Base-by-base conservation (phyloP, 2,888 invertebrate genomes). In the Drosophila formosana region DNA sequence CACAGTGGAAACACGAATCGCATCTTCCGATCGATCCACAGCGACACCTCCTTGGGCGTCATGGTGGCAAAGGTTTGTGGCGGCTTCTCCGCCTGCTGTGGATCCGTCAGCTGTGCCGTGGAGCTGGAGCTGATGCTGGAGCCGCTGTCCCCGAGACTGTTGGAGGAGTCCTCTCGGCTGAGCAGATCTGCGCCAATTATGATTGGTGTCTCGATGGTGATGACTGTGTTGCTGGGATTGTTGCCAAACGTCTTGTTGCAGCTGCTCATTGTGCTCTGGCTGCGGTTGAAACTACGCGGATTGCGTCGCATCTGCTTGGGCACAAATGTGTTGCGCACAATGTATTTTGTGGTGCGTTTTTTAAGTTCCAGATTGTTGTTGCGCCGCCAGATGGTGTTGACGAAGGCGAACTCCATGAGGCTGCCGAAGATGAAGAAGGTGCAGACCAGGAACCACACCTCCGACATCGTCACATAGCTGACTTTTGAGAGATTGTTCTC, bases 391-490 rank as follows among this genome's bases (percentile, higher is more conserved):
- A 97, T 97, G 6, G 96, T 97, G 90, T 97, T 97, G 41, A 97
- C 97, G 83, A 97, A 97, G 4, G 97, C 97, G 87, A 97, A 97
- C 91, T 97, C 97, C 0, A 97, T 96, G 85, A 97, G 94, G 4
- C 97, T 96, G 13, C 96, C 95, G 91, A 97, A 97, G 77, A 97
- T 96, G 89, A 97, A 97, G 56, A 95, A 95, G 4, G 95, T 96
- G 89, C 97, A 97, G 1, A 95, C 96, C 46, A 97, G 93, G 91
- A 97, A 97, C 97, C 97, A 97, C 70, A 97, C 96, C 92, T 97
- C 97, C 71, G 97, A 97, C 37, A 97, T 96, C 92, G 97, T 97
- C 73, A 97, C 96, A 89, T 97, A 97, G 1, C 97, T 97, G 26
- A 97, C 97, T 92, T 97, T 97, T 0, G 97, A 97, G 62, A 97